Base-by-base conservation (phyloP, 1,140 invertebrate species). In the Maconellicoccus hirsutus region DNA sequence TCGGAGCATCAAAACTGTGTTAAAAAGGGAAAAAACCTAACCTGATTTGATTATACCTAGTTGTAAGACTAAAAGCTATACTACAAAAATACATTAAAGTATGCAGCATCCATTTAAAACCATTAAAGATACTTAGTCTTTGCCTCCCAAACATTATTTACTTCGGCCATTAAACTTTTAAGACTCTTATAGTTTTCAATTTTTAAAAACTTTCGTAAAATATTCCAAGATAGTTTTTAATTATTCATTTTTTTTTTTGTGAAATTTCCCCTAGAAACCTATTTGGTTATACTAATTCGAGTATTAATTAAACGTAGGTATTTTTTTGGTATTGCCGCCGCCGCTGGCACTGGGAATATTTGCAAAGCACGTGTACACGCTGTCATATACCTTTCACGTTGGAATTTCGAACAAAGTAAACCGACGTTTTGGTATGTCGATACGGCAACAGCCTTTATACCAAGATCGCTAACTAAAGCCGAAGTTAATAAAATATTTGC, bases 401-500 rank as follows among this genome's bases (percentile, higher is more conserved):
- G 42, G 42, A 52, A 52, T 52, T 52, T 52, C n/a, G 6, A 52
- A 52, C n/a, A 52, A 52, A 52, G 42, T 19, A 52, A 52, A 52
- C n/a, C 42, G 12, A 33, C 42, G 12, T 52, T 19, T 14, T 19
- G 42, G 42, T 52, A 52, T 52, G 42, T 52, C 10, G 42, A 52
- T 52, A 52, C 42, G 42, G 12, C 6, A 19, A 19, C 10, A 52
- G n/a, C 42, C 42, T 52, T 52, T 52, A 6, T 14, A 52, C 42
- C 42, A 12, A 33, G 29, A 33, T 33, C 12, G 29, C n/a, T 52
- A 52, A 52, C 42, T 52, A 19, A 19, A 52, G 42, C n/a, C n/a
- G 42, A 52, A 52, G 42, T 52, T 52, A 52, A 52, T 52, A 52
- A 52, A 52, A 52, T 52, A 52, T 52, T 52, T 52, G 42, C n/a